A percentile compares a stretch with the other conserved stretches of the same genome.
Conservation (phyloP, 1,140 invertebrate species). For the Saxidomus purpurata region DNA sequence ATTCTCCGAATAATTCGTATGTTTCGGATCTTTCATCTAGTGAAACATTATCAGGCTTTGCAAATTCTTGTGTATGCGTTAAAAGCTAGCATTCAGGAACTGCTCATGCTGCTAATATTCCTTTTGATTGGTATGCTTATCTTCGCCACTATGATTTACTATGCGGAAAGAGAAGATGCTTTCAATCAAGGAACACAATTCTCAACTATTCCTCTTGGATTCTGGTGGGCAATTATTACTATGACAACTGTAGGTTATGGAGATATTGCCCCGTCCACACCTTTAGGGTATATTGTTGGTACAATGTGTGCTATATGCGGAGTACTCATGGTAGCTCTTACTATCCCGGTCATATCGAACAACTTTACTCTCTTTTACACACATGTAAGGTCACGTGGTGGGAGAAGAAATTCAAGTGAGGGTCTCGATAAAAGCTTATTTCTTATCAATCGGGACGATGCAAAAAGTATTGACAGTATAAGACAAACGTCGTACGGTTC, state of each 20-base stretch:
- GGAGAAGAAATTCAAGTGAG: constrained; percentile 46
- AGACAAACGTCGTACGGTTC: constrained; percentile 78
- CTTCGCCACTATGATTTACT: constrained; percentile 98
- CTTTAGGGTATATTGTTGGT: constrained; percentile 88
- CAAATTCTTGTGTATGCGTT: constrained; percentile 82
- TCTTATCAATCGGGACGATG: not conserved
- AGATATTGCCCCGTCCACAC: constrained; percentile 82
- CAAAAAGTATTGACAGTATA: constrained; percentile 48
- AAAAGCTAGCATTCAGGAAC: constrained; percentile 83
- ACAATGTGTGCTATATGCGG: constrained; percentile 80
- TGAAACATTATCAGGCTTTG: constrained; percentile 81
- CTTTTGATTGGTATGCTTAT: constrained; percentile 98
- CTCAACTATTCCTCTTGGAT: constrained; percentile 85
- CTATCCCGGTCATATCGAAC: constrained; percentile 84
- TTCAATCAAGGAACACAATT: constrained; percentile 77
- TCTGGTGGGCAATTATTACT: constrained; percentile 88
- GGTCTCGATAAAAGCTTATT: constrained; percentile 70
- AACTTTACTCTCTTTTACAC: constrained; percentile 83
- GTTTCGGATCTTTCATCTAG: constrained; percentile 83
- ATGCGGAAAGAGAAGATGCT: constrained; percentile 92
- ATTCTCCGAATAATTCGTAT: constrained; percentile 82
- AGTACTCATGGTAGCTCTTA: constrained; percentile 82
- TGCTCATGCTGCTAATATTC: constrained; percentile 97
- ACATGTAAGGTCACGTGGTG: constrained; percentile 76
- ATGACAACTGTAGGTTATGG: constrained; percentile 88